These are phyloP conservation scores for Leptinotarsa rubiginosa DNA, from an alignment of 2,888 invertebrate species.

Conservation along the genomic window DNA sequence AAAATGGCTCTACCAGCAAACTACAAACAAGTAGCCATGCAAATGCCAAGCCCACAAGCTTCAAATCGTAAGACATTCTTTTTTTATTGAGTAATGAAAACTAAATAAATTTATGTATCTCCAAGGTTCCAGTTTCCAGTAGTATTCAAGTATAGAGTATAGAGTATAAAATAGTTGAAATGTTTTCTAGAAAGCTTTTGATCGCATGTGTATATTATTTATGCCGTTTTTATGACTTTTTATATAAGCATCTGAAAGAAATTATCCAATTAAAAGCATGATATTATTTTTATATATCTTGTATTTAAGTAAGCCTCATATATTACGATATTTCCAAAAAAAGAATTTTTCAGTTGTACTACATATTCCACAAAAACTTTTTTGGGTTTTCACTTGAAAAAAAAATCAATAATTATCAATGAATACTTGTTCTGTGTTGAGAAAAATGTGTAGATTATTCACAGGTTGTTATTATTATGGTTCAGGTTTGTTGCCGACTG, in stretches of 20 bases:
- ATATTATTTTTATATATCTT: slow-evolving; percentile 38
- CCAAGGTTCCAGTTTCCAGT: slow-evolving; percentile 33
- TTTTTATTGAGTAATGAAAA: slow-evolving; percentile 30
- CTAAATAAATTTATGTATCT: slow-evolving; percentile 22
- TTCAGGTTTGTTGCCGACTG: no score
- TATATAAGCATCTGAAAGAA: slow-evolving; percentile 44
- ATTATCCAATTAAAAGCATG: slow-evolving; percentile 51
- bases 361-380: no score
- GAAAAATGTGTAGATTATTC: no score
- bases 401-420: no score
- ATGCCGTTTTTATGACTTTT: slow-evolving; percentile 48
- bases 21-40: slow-evolving; percentile 86
- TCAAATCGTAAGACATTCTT: slow-evolving; percentile 75
- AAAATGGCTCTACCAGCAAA: slow-evolving; percentile 84
- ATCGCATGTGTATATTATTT: slow-evolving; percentile 57
- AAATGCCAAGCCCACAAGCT: slow-evolving; percentile 77
- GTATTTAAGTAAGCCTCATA: slow-evolving; percentile 48
- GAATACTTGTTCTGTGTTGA: no score
- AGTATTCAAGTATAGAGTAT: slow-evolving; percentile 43
- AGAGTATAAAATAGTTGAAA: slow-evolving; percentile 43
- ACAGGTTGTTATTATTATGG: no score
- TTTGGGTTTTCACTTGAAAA: no score
- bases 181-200: slow-evolving; percentile 55
- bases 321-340: slow-evolving; percentile 39
- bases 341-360: no score